Percentiles rank a stretch among this genome's conserved stretches.
phyloP scores from a whole-genome alignment of 2,113 vertebrate species.

The Nycticryphes semicollaris region DNA sequence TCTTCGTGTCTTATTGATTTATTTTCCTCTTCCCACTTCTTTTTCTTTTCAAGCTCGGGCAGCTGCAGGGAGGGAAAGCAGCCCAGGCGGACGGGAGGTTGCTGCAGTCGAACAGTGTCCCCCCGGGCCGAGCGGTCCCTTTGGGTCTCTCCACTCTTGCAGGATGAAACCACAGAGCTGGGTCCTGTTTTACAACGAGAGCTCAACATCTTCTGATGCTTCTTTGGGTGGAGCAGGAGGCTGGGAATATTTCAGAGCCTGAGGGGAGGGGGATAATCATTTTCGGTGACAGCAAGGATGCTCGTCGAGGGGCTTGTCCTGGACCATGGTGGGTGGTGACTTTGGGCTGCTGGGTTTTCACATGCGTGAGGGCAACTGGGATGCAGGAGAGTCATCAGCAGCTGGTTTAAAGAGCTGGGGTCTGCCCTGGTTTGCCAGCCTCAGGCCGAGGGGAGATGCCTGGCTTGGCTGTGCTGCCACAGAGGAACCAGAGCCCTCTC shows the following conservation, averaged over 20 bases:
- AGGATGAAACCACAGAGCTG: neutral
- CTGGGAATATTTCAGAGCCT: neutral
- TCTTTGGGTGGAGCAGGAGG: neutral
- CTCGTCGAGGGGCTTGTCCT: neutral
- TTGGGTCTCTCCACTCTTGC: neutral
- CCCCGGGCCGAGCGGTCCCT: neutral
- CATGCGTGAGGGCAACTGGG: fast-evolving
- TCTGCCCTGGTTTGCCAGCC: neutral
- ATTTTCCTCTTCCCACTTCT: neutral
- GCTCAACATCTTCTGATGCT: neutral
- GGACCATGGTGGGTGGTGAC: neutral
- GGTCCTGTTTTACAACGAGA: neutral
- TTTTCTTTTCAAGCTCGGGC: neutral
- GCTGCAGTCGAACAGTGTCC: neutral
- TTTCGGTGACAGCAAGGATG: neutral
- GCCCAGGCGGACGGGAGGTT: neutral
- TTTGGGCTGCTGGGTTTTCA: neutral
- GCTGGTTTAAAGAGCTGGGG: neutral
- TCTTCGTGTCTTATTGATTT: conserved; percentile 46
- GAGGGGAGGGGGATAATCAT: neutral
- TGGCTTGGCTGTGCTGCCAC: neutral
- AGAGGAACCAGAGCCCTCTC: neutral
- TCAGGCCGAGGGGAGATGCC: neutral
- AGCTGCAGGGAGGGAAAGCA: neutral
- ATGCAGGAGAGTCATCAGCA: neutral